Conservation (phyloP, 2,888 invertebrate species). For the Auanema freiburgensis region DNA sequence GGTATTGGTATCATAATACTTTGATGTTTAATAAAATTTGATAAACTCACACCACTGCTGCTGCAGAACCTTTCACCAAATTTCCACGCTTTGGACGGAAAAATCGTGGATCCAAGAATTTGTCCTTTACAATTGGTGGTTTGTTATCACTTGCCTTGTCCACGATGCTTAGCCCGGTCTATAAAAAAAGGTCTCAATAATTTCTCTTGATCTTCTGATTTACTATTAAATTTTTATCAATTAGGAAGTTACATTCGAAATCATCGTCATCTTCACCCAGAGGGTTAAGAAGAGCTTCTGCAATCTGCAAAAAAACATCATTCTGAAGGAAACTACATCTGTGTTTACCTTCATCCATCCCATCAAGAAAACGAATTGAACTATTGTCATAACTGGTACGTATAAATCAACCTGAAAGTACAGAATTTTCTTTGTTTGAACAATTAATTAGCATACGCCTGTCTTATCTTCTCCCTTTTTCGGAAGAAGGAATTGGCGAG, state of each 20-base stretch:
- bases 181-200: slow-evolving; percentile 8
- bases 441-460: no score
- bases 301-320: slow-evolving; percentile 56
- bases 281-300: slow-evolving; percentile 58
- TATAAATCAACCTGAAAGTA: slow-evolving; percentile 30
- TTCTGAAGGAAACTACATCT: no score
- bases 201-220: background rate
- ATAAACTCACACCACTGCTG: slow-evolving; percentile 30
- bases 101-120: slow-evolving; percentile 35
- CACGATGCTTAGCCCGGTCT: slow-evolving; percentile 46
- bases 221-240: slow-evolving; percentile 46
- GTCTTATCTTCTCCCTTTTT: background rate
- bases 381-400: slow-evolving; percentile 50
- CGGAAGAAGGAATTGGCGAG: slow-evolving; percentile 37
- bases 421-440: background rate
- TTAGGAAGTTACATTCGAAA: slow-evolving; percentile 50
- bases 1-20: background rate
- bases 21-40: background rate
- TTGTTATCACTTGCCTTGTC: slow-evolving; percentile 30
- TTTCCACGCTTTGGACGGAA: background rate
- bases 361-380: slow-evolving; percentile 48
- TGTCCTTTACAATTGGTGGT: slow-evolving; percentile 33
- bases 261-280: slow-evolving; percentile 63
- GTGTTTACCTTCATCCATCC: slow-evolving; percentile 40
- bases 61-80: slow-evolving; percentile 30